Percentiles rank a stretch among this genome's conserved stretches.
These are phyloP conservation scores for Drosophila saltans DNA, from an alignment of 1,140 invertebrate species.

Conservation along the genomic window DNA sequence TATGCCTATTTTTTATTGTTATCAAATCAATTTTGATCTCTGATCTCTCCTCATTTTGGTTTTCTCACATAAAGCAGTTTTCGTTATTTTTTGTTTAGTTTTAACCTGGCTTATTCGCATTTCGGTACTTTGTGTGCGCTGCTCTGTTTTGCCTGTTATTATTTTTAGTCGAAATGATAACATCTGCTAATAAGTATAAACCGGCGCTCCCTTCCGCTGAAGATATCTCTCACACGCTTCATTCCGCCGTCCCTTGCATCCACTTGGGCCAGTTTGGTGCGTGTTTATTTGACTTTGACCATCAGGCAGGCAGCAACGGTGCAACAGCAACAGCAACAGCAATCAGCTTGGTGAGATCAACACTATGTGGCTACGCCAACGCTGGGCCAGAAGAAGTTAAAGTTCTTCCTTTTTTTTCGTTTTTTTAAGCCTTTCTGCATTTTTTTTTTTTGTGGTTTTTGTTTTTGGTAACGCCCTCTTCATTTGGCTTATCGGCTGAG, in stretches of 20 bases:
- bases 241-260: no score
- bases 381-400: constrained; percentile 28
- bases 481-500: constrained; percentile 65
- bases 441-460: constrained; percentile 38
- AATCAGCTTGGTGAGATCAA: constrained; percentile 57
- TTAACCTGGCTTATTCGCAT: constrained; percentile 16
- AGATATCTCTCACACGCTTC: constrained; percentile 4
- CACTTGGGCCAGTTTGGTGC: constrained; percentile 50
- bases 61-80: constrained; percentile 1
- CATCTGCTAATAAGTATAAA: constrained; percentile 59
- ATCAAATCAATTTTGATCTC: background rate
- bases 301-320: constrained; percentile 15
- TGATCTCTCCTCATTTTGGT: background rate
- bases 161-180: constrained; percentile 58
- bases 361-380: constrained; percentile 66
- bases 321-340: constrained; percentile 37
- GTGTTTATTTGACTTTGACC: constrained; percentile 75
- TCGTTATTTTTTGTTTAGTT: background rate
- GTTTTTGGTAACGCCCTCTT: constrained; percentile 63
- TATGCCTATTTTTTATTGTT: background rate
- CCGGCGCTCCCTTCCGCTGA: constrained; percentile 55
- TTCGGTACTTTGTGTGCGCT: constrained; percentile 19
- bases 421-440: background rate
- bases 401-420: constrained; percentile 19
- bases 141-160: constrained; percentile 36